These are phyloP conservation scores for Drosophila colorata DNA, from an alignment of 2,888 invertebrate genomes.

Conservation along the genomic window DNA sequence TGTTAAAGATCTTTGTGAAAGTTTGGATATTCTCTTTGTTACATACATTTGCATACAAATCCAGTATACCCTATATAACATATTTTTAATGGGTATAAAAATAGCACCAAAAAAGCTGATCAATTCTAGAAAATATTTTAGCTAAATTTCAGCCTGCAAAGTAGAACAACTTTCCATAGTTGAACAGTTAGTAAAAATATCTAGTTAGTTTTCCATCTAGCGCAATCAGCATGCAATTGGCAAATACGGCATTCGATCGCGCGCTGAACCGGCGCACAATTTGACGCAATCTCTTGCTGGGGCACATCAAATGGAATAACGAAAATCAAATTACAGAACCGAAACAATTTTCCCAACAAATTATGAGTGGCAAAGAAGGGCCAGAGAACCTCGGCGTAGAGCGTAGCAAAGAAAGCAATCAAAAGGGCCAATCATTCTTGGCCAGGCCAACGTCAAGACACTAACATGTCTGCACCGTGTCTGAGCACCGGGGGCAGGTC, in stretches of 20 bases:
- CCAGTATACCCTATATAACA: no score
- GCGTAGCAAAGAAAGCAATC: conserved; percentile 55
- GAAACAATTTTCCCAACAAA: conserved; percentile 64
- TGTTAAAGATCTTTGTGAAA: no score
- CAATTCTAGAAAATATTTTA: no score
- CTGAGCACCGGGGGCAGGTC: conserved; percentile 40
- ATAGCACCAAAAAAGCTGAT: no score
- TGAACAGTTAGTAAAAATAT: no score
- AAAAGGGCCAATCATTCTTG: conserved; percentile 60
- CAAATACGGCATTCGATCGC: conserved; percentile 18
- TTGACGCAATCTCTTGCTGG: conserved; percentile 39
- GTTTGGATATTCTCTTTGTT: no score
- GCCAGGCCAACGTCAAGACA: conserved; percentile 14
- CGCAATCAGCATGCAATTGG: conserved; percentile 8
- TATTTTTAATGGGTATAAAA: no score
- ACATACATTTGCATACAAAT: no score
- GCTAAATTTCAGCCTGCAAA: no score
- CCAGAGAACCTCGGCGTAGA: conserved; percentile 13
- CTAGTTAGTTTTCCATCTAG: neutral
- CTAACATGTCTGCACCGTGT: conserved; percentile 8
- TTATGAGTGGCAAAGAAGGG: conserved; percentile 42
- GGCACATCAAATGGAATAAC: conserved; percentile 37
- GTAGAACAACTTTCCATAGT: no score
- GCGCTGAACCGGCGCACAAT: conserved; percentile 15
- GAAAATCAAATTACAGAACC: conserved; percentile 58